Conservation (phyloP, 2,797 vertebrate species). For the Smutsia temminckii region DNA sequence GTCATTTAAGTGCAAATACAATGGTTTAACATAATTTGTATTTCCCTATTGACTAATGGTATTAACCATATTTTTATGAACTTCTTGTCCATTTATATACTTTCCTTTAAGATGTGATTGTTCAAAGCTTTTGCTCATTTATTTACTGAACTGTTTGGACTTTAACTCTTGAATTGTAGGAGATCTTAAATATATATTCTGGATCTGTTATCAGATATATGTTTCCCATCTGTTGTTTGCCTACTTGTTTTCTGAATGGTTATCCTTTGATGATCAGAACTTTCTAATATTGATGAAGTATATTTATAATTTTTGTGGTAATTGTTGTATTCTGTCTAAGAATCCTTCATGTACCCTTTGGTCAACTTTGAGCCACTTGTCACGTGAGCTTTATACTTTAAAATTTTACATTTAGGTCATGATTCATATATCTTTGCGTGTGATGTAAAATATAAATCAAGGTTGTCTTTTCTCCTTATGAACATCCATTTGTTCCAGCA, state of each 20-base stretch:
- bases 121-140: not conserved
- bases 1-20: not conserved
- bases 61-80: not conserved
- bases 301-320: not conserved
- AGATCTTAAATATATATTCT: not conserved
- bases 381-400: not conserved
- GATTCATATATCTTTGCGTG: not conserved
- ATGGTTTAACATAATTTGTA: not conserved
- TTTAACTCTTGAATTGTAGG: not conserved
- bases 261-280: not conserved
- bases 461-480: not conserved
- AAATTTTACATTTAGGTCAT: not conserved
- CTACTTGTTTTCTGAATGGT: not conserved
- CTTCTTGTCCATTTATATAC: not conserved
- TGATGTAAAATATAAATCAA: not conserved
- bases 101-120: not conserved
- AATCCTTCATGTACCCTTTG: not conserved
- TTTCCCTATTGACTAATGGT: not conserved
- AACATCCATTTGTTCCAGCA: not conserved
- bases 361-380: not conserved
- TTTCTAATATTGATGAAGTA: not conserved
- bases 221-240: not conserved
- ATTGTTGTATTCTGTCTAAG: not conserved
- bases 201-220: not conserved
- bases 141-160: not conserved